Base-by-base conservation (phyloP, 1,140 invertebrate genomes). In the Camponotus pennsylvanicus region DNA sequence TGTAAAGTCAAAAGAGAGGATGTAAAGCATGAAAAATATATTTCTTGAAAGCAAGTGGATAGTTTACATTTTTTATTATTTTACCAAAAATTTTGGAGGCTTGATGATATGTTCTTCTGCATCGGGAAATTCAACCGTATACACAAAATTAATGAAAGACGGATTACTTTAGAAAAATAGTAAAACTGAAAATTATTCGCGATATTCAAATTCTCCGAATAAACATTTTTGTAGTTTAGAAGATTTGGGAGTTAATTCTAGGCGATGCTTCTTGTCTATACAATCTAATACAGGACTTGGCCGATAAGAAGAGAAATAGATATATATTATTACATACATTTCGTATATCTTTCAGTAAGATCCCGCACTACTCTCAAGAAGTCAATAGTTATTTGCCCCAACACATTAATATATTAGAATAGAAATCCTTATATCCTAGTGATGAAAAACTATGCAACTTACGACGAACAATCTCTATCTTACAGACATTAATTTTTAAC, bases 381-480 rank as follows among this genome's bases (percentile, higher is more conserved):
- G 61, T 85, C 75, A 64, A 88, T 49, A 67, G 80, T 64, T 75
- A 61, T 55, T 70, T 70, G 45, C 61, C 27, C 27, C 77, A 86
- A 77, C 45, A 80, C 76, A 57, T 61, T 89, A 63, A 88, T 49
- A 40, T 86, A 52, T 52, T 80, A 88, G 57, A 70, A 69, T 85
- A 76, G 57, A 63, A 86, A 76, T 49, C n/a, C 77, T 88, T 86
- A 89, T 18, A 13, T 42, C 37, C 87, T 86, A 86, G 83, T 57
- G 64, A 86, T 86, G n/a, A 59, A 75, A 84, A 89, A 83, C 63
- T 84, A 59, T 88, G 75, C 49, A 70, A 78, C 67, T 88, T 86
- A 89, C 52, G 15, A 21, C 66, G 49, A 85, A 40, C 37, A 75
- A 52, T 73, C 37, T 73, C 37, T 73, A 73, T 73, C 3, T 73